phyloP scores from a whole-genome alignment of 2,797 vertebrate genomes.

The Neostethus bicornis region DNA sequence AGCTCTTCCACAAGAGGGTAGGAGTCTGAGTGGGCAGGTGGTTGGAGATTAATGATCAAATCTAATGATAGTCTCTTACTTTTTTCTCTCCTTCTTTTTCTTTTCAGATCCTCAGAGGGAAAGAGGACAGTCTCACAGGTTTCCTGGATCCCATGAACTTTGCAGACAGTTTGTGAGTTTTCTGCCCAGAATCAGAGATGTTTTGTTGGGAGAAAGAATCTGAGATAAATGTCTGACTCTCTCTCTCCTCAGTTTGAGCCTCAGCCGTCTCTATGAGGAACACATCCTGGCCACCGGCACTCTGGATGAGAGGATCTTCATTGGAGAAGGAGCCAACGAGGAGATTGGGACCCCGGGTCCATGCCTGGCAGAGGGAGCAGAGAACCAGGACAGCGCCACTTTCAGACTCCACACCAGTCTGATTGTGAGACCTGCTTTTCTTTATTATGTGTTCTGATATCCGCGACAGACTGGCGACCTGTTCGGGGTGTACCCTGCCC shows the following conservation, averaged over 20 bases:
- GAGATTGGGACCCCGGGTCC: slow-evolving; percentile 89
- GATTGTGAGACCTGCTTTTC: slow-evolving; percentile 50
- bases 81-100: not conserved
- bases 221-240: not conserved
- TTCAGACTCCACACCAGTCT: slow-evolving; percentile 76
- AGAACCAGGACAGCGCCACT: slow-evolving; percentile 70
- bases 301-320: slow-evolving; percentile 92
- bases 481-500: too few relatives aligned
- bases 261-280: slow-evolving; percentile 92
- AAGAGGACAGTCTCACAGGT: slow-evolving; percentile 89
- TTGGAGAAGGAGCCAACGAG: slow-evolving; percentile 88
- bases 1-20: slow-evolving; percentile 92
- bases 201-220: too few relatives aligned
- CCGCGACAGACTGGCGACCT: too few relatives aligned
- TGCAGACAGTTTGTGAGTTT: slow-evolving; percentile 90
- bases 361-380: slow-evolving; percentile 72
- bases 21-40: not conserved
- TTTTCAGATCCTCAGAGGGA: slow-evolving; percentile 88
- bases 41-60: too few relatives aligned
- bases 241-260: slow-evolving; percentile 80
- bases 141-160: slow-evolving; percentile 94
- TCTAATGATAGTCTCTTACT: too few relatives aligned
- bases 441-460: not conserved
- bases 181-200: not conserved
- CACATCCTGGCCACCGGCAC: slow-evolving; percentile 89